Conservation (phyloP, 64 coral and sea anemone genomes). For the Stylophora pistillata region DNA sequence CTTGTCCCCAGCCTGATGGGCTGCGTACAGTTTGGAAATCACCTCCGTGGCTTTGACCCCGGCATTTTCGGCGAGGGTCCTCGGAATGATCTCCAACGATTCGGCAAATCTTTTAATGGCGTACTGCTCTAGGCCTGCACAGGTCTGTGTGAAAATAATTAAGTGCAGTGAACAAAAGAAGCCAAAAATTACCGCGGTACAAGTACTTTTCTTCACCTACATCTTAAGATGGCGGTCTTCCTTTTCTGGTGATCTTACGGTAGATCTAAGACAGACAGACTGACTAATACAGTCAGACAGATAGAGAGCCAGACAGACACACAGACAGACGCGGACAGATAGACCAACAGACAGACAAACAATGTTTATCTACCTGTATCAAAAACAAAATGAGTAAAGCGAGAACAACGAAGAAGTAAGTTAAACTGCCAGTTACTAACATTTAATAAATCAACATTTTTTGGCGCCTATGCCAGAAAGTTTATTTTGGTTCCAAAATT, state of each 20-base stretch:
- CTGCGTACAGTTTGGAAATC: conserved; percentile 91
- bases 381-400: too few relatives aligned
- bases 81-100: conserved; percentile 81
- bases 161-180: neutral
- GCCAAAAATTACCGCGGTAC: neutral
- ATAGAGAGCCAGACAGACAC: too few relatives aligned
- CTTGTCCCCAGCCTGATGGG: conserved; percentile 90
- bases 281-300: too few relatives aligned
- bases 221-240: neutral
- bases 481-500: too few relatives aligned
- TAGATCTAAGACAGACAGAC: too few relatives aligned
- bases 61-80: conserved; percentile 86
- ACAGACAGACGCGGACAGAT: too few relatives aligned
- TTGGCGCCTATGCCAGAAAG: too few relatives aligned
- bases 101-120: conserved; percentile 97
- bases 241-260: neutral
- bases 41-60: conserved; percentile 94
- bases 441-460: too few relatives aligned
- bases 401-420: too few relatives aligned
- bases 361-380: too few relatives aligned
- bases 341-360: too few relatives aligned
- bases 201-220: neutral
- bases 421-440: too few relatives aligned
- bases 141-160: conserved; percentile 68
- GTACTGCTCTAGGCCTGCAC: conserved; percentile 94